These are phyloP conservation scores for Volucella inanis DNA, from an alignment of 2,888 invertebrate species.

Conservation along the genomic window DNA sequence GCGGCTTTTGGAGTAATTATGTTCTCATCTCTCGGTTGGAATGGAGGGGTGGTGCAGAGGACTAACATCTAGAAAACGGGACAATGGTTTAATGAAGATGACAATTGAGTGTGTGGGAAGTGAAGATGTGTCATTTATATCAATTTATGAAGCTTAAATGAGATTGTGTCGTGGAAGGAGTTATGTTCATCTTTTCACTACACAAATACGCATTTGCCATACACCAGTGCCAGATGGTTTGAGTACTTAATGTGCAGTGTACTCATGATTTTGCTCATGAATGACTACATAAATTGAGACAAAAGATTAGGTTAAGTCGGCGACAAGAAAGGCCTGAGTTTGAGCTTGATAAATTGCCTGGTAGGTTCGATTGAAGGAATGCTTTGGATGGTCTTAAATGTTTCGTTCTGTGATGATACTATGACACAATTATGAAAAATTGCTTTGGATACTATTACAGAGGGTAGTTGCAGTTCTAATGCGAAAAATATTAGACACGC, in stretches of 20 bases:
- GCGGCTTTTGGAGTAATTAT: constrained; percentile 65
- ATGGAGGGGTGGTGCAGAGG: background rate
- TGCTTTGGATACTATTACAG: too few relatives aligned
- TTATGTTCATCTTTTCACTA: background rate
- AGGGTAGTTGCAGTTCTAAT: too few relatives aligned
- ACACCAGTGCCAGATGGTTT: constrained; percentile 49
- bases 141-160: constrained; percentile 58
- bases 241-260: constrained; percentile 12
- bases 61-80: constrained; percentile 5
- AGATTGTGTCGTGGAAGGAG: constrained; percentile 44
- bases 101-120: constrained; percentile 64
- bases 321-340: constrained; percentile 39
- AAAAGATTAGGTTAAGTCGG: constrained; percentile 33
- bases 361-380: background rate
- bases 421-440: too few relatives aligned
- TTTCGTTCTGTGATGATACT: too few relatives aligned
- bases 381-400: too few relatives aligned
- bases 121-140: constrained; percentile 68
- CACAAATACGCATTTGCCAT: background rate
- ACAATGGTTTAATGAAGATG: constrained; percentile 11
- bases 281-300: constrained; percentile 20
- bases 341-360: constrained; percentile 3
- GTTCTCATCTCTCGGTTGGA: constrained; percentile 2
- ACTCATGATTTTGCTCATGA: constrained; percentile 48
- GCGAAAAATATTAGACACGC: too few relatives aligned